Conservation (phyloP, 2,113 vertebrate species). For the Laterallus jamaicensis region DNA sequence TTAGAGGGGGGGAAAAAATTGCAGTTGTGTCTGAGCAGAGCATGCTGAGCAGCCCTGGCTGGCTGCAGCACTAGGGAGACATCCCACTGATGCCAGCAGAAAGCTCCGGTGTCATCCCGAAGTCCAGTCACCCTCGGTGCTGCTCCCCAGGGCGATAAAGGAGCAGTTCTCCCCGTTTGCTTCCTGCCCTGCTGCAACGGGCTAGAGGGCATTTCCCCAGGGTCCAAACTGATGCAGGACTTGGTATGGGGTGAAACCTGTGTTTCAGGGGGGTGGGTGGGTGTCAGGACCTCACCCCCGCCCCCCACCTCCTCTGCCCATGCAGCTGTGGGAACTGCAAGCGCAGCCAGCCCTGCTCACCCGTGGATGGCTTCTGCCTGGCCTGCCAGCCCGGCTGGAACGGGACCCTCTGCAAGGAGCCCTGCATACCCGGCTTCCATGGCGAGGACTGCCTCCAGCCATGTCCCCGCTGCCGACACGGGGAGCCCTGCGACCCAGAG, state of each 20-base stretch:
- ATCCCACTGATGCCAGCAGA: fast-evolving
- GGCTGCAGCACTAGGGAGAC: background rate
- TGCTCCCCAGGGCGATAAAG: fast-evolving
- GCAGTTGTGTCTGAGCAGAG: fast-evolving
- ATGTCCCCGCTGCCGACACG: slow-evolving; percentile 81
- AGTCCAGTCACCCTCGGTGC: fast-evolving
- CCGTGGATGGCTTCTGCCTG: slow-evolving; percentile 81
- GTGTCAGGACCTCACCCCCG: background rate
- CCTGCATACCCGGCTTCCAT: slow-evolving; percentile 78
- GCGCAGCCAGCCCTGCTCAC: slow-evolving; percentile 75
- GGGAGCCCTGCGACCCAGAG: slow-evolving; percentile 79
- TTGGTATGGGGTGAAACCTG: background rate
- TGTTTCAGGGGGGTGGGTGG: background rate
- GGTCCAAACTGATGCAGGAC: background rate
- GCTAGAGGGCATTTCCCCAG: fast-evolving
- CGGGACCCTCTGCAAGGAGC: slow-evolving; percentile 82
- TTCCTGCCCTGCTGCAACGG: too few relatives aligned
- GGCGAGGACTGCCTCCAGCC: slow-evolving; percentile 80
- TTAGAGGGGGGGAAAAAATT: fast-evolving
- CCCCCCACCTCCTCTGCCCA: background rate
- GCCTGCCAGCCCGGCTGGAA: slow-evolving; percentile 90
- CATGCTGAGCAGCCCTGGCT: too few relatives aligned
- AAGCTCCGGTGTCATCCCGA: background rate
- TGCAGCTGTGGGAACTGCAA: slow-evolving; percentile 88
- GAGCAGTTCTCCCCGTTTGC: background rate